These are phyloP conservation scores for Origma solitaria DNA, from an alignment of 2,113 vertebrate species.

Conservation along the genomic window DNA sequence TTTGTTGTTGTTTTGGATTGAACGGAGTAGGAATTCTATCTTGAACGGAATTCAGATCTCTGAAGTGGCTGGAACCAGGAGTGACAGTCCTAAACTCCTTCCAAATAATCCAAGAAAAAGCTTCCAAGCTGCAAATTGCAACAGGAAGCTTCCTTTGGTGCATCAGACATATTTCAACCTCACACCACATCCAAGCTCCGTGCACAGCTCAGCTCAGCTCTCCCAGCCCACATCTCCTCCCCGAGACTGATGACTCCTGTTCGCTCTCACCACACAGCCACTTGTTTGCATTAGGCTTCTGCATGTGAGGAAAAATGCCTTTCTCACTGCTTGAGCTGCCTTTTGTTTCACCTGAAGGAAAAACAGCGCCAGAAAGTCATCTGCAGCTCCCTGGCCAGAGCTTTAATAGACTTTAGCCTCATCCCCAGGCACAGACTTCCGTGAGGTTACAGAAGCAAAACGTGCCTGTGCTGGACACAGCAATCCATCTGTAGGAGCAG, in stretches of 20 bases:
- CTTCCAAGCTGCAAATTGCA: not conserved
- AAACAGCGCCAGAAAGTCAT: not conserved
- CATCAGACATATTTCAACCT: not conserved
- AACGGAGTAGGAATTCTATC: too few species aligned
- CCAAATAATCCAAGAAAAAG: not conserved
- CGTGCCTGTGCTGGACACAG: rapidly evolving
- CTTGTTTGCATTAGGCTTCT: not conserved
- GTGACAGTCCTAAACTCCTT: not conserved
- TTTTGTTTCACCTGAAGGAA: not conserved
- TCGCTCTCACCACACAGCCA: rapidly evolving
- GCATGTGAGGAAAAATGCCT: not conserved
- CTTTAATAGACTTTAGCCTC: not conserved
- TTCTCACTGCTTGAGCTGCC: not conserved
- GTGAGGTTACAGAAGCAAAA: not conserved
- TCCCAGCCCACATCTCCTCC: not conserved
- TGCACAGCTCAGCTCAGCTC: rapidly evolving
- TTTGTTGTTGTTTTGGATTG: too few species aligned
- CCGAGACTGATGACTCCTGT: rapidly evolving
- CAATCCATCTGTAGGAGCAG: not conserved
- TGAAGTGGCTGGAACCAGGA: not conserved
- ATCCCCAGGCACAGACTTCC: not conserved
- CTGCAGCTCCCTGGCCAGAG: not conserved
- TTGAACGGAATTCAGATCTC: not conserved
- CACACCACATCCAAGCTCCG: rapidly evolving
- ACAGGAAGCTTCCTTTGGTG: not conserved